Conservation (phyloP, 1,140 invertebrate genomes). For the Stegodyphus dumicola region DNA sequence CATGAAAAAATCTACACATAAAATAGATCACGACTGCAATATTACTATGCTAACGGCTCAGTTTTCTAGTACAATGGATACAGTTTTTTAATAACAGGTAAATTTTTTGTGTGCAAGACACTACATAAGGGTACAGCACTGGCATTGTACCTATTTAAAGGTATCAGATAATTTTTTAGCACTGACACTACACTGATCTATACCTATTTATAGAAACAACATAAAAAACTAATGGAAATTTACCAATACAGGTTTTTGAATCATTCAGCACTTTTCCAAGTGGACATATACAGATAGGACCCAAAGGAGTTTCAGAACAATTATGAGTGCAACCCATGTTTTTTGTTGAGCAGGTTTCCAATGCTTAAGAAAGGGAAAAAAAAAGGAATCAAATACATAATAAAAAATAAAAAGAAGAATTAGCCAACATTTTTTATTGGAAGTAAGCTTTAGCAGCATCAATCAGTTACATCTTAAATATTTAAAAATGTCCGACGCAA, state of each 20-base stretch:
- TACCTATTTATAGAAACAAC: not conserved
- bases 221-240: slow-evolving; percentile 9
- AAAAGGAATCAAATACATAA: not conserved
- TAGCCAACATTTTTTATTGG: not conserved
- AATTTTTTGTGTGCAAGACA: too few relatives aligned
- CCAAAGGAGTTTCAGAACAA: slow-evolving; percentile 91
- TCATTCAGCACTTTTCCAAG: slow-evolving; percentile 73
- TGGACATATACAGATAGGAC: slow-evolving; percentile 90
- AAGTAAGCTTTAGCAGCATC: not conserved
- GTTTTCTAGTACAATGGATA: too few relatives aligned
- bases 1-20: too few relatives aligned
- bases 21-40: too few relatives aligned
- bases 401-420: not conserved
- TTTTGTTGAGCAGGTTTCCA: slow-evolving; percentile 40
- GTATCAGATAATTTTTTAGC: too few relatives aligned
- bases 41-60: too few relatives aligned
- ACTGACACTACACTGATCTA: too few relatives aligned
- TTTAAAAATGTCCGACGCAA: too few relatives aligned
- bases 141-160: too few relatives aligned
- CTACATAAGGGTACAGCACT: too few relatives aligned
- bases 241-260: slow-evolving; percentile 73
- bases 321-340: slow-evolving; percentile 79
- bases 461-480: not conserved
- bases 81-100: too few relatives aligned
- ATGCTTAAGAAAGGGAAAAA: slow-evolving; percentile 1